phyloP scores from a whole-genome alignment of 1,140 invertebrate genomes.

The fruit fly (Drosophila melanogaster) region Release_6_plus_ISO1_MT NT_033779.5:15714001-15714500 shows the following conservation, averaged over 20 bases:
- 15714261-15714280: constrained; percentile 34
- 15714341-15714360: constrained; percentile 44
- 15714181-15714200: constrained; percentile 73
- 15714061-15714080: constrained; percentile 56
- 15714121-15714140: constrained; percentile 94
- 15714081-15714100: constrained; percentile 13
- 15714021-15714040: constrained; percentile 67
- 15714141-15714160: constrained; percentile 90
- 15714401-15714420: constrained; percentile 56
- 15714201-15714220: constrained; percentile 68
- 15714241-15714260: constrained; percentile 14
- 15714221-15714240: constrained; percentile 75
- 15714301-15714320: constrained; percentile 45
- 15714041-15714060: constrained; percentile 41
- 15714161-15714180: constrained; percentile 76
- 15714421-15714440: constrained; percentile 39
- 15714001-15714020: constrained; percentile 74
- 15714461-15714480: constrained; percentile 47
- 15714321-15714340: constrained; percentile 47
- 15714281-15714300: constrained; percentile 36
- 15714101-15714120: constrained; percentile 72
- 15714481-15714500: constrained; percentile 1
- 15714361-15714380: constrained; percentile 35
- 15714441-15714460: constrained; percentile 42
- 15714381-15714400: constrained; percentile 26